These are phyloP conservation scores for Halocynthia aurantium DNA, from an alignment of 23 tunicate genomes.

Conservation along the genomic window DNA sequence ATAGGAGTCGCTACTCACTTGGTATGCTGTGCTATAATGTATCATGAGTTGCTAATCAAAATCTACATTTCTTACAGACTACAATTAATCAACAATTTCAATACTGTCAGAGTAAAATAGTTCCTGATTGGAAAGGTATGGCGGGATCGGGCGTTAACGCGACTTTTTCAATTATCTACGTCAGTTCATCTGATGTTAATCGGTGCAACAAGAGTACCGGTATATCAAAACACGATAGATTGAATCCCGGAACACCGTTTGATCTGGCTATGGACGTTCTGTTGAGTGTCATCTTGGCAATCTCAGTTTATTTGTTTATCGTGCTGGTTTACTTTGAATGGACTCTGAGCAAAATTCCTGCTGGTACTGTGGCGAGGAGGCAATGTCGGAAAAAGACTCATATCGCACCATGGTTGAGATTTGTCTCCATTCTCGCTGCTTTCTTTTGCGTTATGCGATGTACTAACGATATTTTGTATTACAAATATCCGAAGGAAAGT, in stretches of 20 bases:
- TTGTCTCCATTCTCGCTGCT: conserved; percentile 14
- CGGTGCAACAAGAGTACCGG: too few relatives aligned
- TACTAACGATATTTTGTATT: conserved; percentile 11
- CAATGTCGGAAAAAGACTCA: background rate
- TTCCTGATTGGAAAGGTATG: too few relatives aligned
- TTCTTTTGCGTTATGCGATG: conserved; percentile 18
- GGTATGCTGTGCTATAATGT: too few relatives aligned
- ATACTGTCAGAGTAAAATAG: too few relatives aligned
- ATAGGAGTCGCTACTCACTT: too few relatives aligned
- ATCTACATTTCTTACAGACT: too few relatives aligned
- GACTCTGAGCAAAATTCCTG: background rate
- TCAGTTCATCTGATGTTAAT: too few relatives aligned
- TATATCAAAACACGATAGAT: background rate
- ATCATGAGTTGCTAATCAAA: too few relatives aligned
- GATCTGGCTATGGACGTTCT: conserved; percentile 17
- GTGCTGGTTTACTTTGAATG: conserved; percentile 12
- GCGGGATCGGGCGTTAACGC: too few relatives aligned
- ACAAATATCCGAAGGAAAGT: conserved; percentile 5
- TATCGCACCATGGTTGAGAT: conserved; percentile 11
- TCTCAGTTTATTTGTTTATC: conserved; percentile 2
- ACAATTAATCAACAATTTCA: too few relatives aligned
- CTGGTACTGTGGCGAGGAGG: background rate
- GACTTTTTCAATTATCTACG: too few relatives aligned
- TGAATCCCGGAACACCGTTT: conserved; percentile 22
- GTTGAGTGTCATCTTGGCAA: background rate